A percentile compares a stretch with the other conserved stretches of the same genome.
These are phyloP conservation scores for Cryptoleucopteryx plumbea DNA, from an alignment of 2,113 vertebrate genomes.

Conservation along the genomic window DNA sequence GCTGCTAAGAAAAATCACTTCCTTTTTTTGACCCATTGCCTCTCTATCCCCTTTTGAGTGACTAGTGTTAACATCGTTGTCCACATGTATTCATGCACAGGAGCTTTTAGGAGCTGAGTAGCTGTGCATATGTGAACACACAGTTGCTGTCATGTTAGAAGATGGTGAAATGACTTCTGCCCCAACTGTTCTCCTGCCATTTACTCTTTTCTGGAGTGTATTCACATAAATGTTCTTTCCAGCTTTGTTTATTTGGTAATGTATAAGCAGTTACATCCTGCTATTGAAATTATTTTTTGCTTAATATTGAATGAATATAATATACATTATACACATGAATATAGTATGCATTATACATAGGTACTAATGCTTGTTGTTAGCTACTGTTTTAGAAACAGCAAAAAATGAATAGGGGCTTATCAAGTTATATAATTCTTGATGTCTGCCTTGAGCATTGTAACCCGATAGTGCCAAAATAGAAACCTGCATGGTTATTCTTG, in stretches of 20 bases:
- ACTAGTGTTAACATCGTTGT: background rate
- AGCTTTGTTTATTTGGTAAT: background rate
- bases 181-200: background rate
- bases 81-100: background rate
- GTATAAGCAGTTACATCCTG: background rate
- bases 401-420: background rate
- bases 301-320: background rate
- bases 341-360: background rate
- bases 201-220: background rate
- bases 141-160: background rate
- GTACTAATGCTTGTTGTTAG: background rate
- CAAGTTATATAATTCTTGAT: background rate
- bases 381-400: background rate
- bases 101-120: background rate
- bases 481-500: background rate
- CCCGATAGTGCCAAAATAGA: background rate
- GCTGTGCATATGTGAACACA: background rate
- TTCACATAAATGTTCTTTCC: background rate
- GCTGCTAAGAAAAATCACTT: background rate
- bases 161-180: background rate
- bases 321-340: background rate
- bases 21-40: background rate
- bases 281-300: background rate
- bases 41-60: slow-evolving; percentile 2
- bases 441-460: background rate